These are phyloP conservation scores for Molorchus minor DNA, from an alignment of 2,888 invertebrate genomes.

Conservation along the genomic window DNA sequence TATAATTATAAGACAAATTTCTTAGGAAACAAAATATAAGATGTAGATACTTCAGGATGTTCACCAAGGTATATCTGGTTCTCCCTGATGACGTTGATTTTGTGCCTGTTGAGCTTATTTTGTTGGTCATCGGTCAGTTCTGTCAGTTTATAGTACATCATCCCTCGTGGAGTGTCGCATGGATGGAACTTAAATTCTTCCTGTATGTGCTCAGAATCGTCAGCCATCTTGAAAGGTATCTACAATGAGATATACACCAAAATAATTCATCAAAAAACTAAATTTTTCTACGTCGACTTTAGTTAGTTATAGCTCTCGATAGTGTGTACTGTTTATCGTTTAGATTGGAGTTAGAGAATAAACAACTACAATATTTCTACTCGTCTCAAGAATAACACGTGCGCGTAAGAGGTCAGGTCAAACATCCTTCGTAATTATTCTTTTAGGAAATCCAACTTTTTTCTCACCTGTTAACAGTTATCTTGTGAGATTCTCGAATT, in stretches of 20 bases:
- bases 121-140: slow-evolving; percentile 53
- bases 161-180: slow-evolving; percentile 53
- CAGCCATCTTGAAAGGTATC: slow-evolving; percentile 49
- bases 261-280: too few relatives aligned
- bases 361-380: too few relatives aligned
- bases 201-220: slow-evolving; percentile 45
- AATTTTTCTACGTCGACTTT: too few relatives aligned
- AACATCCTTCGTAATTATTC: too few relatives aligned
- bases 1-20: not conserved
- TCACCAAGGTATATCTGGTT: slow-evolving; percentile 54
- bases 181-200: slow-evolving; percentile 51
- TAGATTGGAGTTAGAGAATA: too few relatives aligned
- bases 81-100: slow-evolving; percentile 49
- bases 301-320: too few relatives aligned
- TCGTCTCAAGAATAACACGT: too few relatives aligned
- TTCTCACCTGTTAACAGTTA: too few relatives aligned
- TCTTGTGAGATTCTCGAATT: too few relatives aligned
- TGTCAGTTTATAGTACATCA: slow-evolving; percentile 50
- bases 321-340: too few relatives aligned
- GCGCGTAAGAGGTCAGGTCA: too few relatives aligned
- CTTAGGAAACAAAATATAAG: not conserved
- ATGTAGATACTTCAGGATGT: slow-evolving; percentile 54
- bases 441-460: too few relatives aligned
- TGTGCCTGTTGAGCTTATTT: slow-evolving; percentile 49
- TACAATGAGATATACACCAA: not conserved